Evolutionary conservation across 1,140 invertebrate species (phyloP).

Genomic region (Phenacoccus solenopsis): DNA sequence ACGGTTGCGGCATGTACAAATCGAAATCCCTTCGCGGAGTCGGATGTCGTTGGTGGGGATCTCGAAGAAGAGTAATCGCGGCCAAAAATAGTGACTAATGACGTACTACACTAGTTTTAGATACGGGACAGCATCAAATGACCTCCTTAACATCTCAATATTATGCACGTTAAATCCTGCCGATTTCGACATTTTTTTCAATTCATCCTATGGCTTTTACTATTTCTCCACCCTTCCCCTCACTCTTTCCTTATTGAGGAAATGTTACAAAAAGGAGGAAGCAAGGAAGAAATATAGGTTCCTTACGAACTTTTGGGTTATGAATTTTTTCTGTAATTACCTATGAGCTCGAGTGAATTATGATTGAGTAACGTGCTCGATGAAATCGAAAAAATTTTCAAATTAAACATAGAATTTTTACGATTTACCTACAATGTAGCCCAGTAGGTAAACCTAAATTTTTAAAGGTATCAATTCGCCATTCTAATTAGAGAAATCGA

Average conservation of each 20-base stretch:
- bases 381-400: too few relatives aligned
- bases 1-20: neutral
- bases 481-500: too few relatives aligned
- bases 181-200: neutral
- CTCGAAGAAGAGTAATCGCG: neutral
- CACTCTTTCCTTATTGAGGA: neutral
- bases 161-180: neutral
- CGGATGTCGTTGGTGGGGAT: neutral
- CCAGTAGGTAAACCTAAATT: too few relatives aligned
- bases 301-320: too few relatives aligned
- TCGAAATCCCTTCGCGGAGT: constrained; percentile 12
- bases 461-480: too few relatives aligned
- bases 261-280: too few relatives aligned
- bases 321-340: too few relatives aligned
- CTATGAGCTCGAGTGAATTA: too few relatives aligned
- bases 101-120: constrained; percentile 13
- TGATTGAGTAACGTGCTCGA: too few relatives aligned
- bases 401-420: too few relatives aligned
- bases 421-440: too few relatives aligned
- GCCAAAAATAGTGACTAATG: constrained; percentile 14
- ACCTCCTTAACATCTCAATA: neutral
- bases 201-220: neutral
- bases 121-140: constrained; percentile 14
- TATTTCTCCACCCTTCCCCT: neutral
- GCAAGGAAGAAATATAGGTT: too few relatives aligned